A percentile compares a stretch with the other conserved stretches of the same genome.
These are phyloP conservation scores for Chelonus formosanus DNA, from an alignment of 2,888 invertebrate species.

Conservation along the genomic window DNA sequence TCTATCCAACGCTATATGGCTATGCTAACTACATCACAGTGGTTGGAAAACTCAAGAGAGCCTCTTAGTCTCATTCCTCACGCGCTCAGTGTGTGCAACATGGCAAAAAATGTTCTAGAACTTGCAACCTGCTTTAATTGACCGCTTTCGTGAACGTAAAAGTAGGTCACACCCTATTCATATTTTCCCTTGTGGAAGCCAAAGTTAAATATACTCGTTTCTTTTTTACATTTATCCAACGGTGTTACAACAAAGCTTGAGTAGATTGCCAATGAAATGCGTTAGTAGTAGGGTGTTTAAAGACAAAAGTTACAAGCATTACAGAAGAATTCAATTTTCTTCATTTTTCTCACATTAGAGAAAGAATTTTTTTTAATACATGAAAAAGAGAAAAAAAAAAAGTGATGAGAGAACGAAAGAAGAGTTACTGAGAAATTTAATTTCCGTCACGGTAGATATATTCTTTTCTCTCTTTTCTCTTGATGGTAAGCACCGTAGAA, in stretches of 20 bases:
- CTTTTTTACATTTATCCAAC: too few relatives aligned
- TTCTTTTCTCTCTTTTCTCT: slow-evolving; percentile 7
- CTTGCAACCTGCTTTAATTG: slow-evolving; percentile 19
- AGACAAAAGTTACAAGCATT: background rate
- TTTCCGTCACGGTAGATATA: slow-evolving; percentile 9
- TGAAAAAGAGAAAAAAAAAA: too few relatives aligned
- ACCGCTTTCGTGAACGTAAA: slow-evolving; percentile 15
- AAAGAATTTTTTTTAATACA: too few relatives aligned
- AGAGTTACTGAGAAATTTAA: slow-evolving; percentile 2
- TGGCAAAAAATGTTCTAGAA: slow-evolving; percentile 9
- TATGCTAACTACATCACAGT: background rate
- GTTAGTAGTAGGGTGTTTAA: too few relatives aligned
- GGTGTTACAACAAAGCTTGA: too few relatives aligned
- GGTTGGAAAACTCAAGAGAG: slow-evolving; percentile 7
- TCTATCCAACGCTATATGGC: background rate
- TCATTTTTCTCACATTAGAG: too few relatives aligned
- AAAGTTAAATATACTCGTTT: slow-evolving; percentile 2
- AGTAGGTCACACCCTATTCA: slow-evolving; percentile 17
- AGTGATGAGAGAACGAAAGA: background rate
- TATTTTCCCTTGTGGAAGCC: slow-evolving; percentile 4
- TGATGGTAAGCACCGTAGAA: background rate
- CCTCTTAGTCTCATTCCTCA: slow-evolving; percentile 14
- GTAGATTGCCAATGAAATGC: too few relatives aligned
- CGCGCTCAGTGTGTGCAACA: background rate
- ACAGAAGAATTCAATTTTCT: slow-evolving; percentile 6